Evolutionary conservation across 2,888 invertebrate genomes (phyloP), one percentile per base, ranked within the genome.

Genomic region (Nycteola revayana): DNA sequence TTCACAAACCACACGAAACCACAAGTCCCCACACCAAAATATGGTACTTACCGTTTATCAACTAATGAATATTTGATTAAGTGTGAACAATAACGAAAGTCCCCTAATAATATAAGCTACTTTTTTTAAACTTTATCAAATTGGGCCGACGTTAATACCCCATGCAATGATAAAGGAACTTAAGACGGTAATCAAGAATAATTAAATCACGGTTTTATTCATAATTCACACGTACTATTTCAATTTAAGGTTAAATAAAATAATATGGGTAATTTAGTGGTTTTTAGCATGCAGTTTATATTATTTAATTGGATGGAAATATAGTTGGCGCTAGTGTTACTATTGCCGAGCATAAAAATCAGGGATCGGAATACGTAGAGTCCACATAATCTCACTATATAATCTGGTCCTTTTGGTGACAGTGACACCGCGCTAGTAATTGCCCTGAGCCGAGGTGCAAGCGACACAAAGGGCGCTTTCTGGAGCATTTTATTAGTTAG

Each of bases 131-230:
- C 49, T 61, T 73, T 75, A 75, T 78, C 74, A 59, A 75, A 72
- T 66, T 56, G 61, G 50, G 61, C 50, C 64, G 70, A 70, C 71
- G 72, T 64, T 82, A 80, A 80, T 80, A 72, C 62, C 62, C 68
- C 82, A 81, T 80, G 83, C 79, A 66, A 79, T 72, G 71, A 71
- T 75, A 73, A 70, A 61, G 59, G 50, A 5, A 21, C 21, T 42
- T 49, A 62, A 66, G 50, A 51, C 57, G 64, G 62, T 75, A 75
- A 78, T 73, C 74, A 69, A 57, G 66, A 72, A 62, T 75, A 76
- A 80, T 79, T 77, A 75, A 77, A 68, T 66, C 65, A 66, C 31
- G 36, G 30, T 52, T 59, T 57, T 49, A 59, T 59, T 52, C 67
- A 66, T 63, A 64, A 52, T 63, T 61, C 50, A 54, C 60, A 58